These are phyloP conservation scores for Cynaeus angustus DNA, from an alignment of 2,888 invertebrate species.

Conservation along the genomic window DNA sequence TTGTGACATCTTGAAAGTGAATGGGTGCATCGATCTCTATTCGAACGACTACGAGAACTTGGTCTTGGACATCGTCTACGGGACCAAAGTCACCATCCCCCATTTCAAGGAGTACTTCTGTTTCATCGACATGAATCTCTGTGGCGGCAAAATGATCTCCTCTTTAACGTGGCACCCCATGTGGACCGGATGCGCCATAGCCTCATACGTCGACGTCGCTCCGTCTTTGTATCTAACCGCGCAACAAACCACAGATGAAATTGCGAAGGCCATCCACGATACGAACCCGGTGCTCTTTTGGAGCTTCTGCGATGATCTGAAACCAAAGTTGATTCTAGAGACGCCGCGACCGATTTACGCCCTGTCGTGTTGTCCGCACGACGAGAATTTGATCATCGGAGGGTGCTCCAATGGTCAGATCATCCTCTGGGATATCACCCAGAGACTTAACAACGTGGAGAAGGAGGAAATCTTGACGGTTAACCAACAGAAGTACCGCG, in stretches of 20 bases:
- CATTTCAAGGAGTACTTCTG: constrained; percentile 74
- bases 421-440: constrained; percentile 62
- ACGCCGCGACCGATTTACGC: constrained; percentile 79
- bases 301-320: constrained; percentile 82
- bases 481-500: constrained; percentile 77
- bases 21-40: constrained; percentile 75
- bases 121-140: constrained; percentile 78
- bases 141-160: constrained; percentile 80
- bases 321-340: constrained; percentile 81
- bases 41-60: constrained; percentile 77
- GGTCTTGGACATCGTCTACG: constrained; percentile 62
- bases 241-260: constrained; percentile 60
- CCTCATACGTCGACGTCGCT: constrained; percentile 78
- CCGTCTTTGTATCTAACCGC: constrained; percentile 71
- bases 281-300: constrained; percentile 82
- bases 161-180: constrained; percentile 82
- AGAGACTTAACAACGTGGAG: constrained; percentile 71
- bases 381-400: constrained; percentile 81
- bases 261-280: constrained; percentile 73
- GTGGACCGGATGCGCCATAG: constrained; percentile 80
- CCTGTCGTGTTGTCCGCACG: constrained; percentile 80
- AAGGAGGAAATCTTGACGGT: constrained; percentile 76
- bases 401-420: constrained; percentile 84
- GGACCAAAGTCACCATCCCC: constrained; percentile 69
- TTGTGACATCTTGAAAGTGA: constrained; percentile 62